Percentiles rank a stretch among this genome's conserved stretches.
Evolutionary conservation across 2,888 invertebrate species (phyloP).

Genomic region (Cephalotes varians): DNA sequence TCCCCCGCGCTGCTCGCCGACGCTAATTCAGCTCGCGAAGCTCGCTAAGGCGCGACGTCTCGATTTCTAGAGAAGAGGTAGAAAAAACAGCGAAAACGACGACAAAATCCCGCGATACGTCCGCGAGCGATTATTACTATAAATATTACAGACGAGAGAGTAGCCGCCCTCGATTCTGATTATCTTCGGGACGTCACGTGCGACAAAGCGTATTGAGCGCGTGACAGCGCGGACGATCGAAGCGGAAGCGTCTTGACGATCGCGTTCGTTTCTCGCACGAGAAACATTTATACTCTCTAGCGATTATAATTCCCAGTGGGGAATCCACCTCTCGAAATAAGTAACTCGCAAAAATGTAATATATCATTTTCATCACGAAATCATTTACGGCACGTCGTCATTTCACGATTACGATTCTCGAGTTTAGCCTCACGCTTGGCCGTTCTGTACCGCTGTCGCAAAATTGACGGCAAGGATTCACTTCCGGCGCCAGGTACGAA

Average conservation of each 20-base stretch:
- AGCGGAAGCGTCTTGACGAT: constrained; percentile 50
- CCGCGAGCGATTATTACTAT: constrained; percentile 67
- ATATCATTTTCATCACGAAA: constrained; percentile 19
- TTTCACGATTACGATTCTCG: constrained; percentile 43
- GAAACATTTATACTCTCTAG: constrained; percentile 9
- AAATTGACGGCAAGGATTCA: constrained; percentile 43
- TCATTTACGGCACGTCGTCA: constrained; percentile 28
- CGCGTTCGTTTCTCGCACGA: constrained; percentile 24
- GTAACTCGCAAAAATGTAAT: constrained; percentile 43
- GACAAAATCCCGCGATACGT: constrained; percentile 76
- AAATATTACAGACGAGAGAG: constrained; percentile 65
- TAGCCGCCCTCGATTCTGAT: constrained; percentile 49
- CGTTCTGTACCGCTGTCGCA: constrained; percentile 31
- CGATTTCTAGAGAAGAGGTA: constrained; percentile 82
- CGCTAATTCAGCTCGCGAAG: constrained; percentile 41
- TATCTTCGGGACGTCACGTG: constrained; percentile 47
- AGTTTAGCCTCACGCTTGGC: constrained; percentile 46
- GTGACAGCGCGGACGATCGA: constrained; percentile 48
- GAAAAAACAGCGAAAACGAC: constrained; percentile 83
- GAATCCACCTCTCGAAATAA: constrained; percentile 41
- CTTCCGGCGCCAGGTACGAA: constrained; percentile 63
- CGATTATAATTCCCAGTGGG: constrained; percentile 7
- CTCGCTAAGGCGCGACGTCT: constrained; percentile 65
- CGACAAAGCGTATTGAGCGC: constrained; percentile 33
- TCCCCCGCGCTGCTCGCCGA: constrained; percentile 28